Conservation (phyloP, 2,113 vertebrate genomes). For the Dolichotis patagonum region DNA sequence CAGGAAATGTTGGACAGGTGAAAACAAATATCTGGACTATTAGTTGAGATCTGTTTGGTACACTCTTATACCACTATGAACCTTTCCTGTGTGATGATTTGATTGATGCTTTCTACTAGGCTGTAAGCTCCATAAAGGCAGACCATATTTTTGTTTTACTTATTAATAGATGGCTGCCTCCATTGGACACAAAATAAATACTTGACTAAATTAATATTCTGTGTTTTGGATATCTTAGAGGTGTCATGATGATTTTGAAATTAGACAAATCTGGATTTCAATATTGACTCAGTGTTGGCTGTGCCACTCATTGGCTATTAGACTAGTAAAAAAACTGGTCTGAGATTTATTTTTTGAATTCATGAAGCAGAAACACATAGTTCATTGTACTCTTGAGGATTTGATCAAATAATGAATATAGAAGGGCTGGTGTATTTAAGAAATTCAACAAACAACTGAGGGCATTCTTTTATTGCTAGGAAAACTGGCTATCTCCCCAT, state of each 20-base stretch:
- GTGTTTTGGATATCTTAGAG: not conserved
- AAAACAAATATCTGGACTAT: not conserved
- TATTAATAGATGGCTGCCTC: not conserved
- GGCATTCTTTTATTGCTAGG: not conserved
- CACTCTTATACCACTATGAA: not conserved
- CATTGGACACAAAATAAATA: not conserved
- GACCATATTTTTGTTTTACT: not conserved
- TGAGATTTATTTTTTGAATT: constrained; percentile 8
- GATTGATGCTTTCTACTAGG: not conserved
- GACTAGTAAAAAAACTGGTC: constrained; percentile 17
- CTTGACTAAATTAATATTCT: not conserved
- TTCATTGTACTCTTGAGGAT: constrained; percentile 22
- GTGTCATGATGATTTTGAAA: not conserved
- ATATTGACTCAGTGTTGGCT: not conserved
- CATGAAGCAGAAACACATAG: not conserved
- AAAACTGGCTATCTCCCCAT: not conserved
- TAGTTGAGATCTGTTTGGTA: not conserved
- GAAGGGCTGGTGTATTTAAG: not conserved
- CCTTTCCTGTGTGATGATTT: not conserved
- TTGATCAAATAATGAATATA: not conserved
- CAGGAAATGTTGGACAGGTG: not conserved
- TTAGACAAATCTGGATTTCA: constrained; percentile 11
- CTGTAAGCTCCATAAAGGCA: not conserved
- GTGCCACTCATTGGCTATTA: not conserved
- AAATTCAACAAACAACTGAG: not conserved